Evolutionary conservation across 2,113 vertebrate genomes (phyloP).

Genomic region (Xiphophorus hellerii): DNA sequence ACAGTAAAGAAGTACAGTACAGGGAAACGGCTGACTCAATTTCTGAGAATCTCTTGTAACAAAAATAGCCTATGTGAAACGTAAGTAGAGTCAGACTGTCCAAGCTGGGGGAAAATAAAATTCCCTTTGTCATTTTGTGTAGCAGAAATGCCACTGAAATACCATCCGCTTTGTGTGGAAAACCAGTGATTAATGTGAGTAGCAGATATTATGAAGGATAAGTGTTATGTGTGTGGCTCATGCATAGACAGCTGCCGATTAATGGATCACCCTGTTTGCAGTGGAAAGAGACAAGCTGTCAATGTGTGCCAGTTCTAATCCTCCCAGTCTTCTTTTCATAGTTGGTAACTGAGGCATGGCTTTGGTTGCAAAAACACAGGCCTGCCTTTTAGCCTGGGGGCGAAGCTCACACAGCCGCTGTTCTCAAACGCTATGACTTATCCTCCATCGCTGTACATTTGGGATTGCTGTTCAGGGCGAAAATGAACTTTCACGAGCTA

Average conservation of each 20-base stretch:
- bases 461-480: slow-evolving; percentile 22
- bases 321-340: slow-evolving; percentile 53
- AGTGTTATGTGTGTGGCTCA: slow-evolving; percentile 44
- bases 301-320: slow-evolving; percentile 50
- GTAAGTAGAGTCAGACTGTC: slow-evolving; percentile 20
- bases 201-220: slow-evolving; percentile 35
- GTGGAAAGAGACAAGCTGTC: slow-evolving; percentile 33
- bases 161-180: slow-evolving; percentile 48
- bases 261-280: slow-evolving; percentile 44
- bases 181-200: slow-evolving; percentile 42
- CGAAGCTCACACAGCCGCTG: slow-evolving; percentile 47
- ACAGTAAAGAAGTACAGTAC: no score
- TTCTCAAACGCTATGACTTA: slow-evolving; percentile 47
- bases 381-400: slow-evolving; percentile 56
- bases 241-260: slow-evolving; percentile 28
- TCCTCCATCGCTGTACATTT: slow-evolving; percentile 24
- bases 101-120: slow-evolving; percentile 63
- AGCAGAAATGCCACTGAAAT: slow-evolving; percentile 66
- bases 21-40: not conserved
- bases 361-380: slow-evolving; percentile 51
- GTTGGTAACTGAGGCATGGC: slow-evolving; percentile 38
- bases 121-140: slow-evolving; percentile 61
- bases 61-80: slow-evolving; percentile 1
- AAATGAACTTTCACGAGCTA: not conserved
- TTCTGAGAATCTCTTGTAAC: not conserved